Percentiles rank a stretch among this genome's conserved stretches.
Evolutionary conservation across 2,797 vertebrate genomes (phyloP).

Genomic region (Miichthys miiuy): DNA sequence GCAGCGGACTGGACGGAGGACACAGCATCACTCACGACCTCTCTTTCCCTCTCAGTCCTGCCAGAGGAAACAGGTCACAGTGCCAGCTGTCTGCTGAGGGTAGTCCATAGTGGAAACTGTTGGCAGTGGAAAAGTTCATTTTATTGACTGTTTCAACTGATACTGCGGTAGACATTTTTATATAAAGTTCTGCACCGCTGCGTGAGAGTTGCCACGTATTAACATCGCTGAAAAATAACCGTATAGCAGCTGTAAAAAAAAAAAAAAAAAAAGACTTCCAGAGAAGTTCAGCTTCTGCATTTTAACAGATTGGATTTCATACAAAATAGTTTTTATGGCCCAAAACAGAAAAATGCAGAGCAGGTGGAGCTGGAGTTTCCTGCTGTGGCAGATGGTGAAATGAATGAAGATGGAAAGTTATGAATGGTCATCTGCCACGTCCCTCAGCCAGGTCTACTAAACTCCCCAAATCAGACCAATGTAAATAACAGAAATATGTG

Average conservation of each 20-base stretch:
- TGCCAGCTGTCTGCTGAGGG: constrained; percentile 48
- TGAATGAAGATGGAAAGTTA: not conserved
- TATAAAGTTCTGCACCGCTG: not conserved
- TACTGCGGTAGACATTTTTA: not conserved
- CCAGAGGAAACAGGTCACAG: constrained; percentile 57
- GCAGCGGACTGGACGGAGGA: constrained; percentile 25
- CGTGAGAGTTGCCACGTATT: not conserved
- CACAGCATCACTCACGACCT: constrained; percentile 51
- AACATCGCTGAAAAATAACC: not conserved
- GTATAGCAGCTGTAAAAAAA: not conserved
- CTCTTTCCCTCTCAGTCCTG: constrained; percentile 45
- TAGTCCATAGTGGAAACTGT: constrained; percentile 34
- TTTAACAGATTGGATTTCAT: not conserved
- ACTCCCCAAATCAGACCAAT: not conserved
- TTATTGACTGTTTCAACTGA: not conserved
- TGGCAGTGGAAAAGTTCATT: constrained; percentile 49
- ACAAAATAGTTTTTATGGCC: not conserved
- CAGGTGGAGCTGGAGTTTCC: constrained; percentile 4
- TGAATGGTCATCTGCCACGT: not conserved
- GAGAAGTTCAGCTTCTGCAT: not conserved
- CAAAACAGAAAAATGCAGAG: not conserved
- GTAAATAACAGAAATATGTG: not conserved
- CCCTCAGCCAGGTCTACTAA: not conserved
- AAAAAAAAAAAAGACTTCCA: too few relatives aligned
- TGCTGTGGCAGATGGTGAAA: constrained; percentile 9